Base-by-base conservation (phyloP, 2,888 invertebrate species). In the Ichneumoninae sp. region DNA sequence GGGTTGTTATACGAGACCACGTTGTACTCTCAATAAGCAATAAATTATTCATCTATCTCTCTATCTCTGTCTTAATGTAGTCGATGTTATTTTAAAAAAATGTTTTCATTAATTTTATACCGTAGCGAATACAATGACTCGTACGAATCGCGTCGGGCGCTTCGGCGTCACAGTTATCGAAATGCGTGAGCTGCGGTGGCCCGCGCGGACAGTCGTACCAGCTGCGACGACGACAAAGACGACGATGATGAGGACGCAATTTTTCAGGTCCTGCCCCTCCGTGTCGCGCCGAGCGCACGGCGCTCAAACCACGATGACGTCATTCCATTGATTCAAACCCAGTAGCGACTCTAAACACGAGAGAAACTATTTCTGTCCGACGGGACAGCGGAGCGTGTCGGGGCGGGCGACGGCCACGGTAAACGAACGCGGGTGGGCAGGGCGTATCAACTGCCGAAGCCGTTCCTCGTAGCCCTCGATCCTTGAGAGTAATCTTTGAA, bases 241-340 rank as follows among this genome's bases (percentile, higher is more conserved):
- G 60, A 72, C 62, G 60, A 60, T 66, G 47, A 54, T 54, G 33
- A 69, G 71, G 82, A 83, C 62, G 74, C 74, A 50, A 57, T 84
- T 84, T 82, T 84, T 84, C 79, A 40, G 75, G 78, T 65, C 26
- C 76, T 82, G 66, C 71, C 62, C 47, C 30, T 16, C 60, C 47
- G 40, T 16, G 60, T 52, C 60, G 68, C 16, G 68, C 36, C 22
- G 69, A 69, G 70, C 69, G 50, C 80, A 78, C 84, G 77, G 68
- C 66, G 80, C 84, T 71, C 47, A n/a, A 40, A 26, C 65, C 80
- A 33, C 60, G 7, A 19, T 85, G 83, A 85, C 85, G 85, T 85
- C 80, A 82, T 80, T 78, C 82, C 84, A 84, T 84, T 84, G 84
- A 84, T 84, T 82, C 81, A 81, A 81, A 84, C 71, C 70, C 75